phyloP scores from a whole-genome alignment of 2,797 vertebrate species.

The Neopelma chrysocephalum region DNA sequence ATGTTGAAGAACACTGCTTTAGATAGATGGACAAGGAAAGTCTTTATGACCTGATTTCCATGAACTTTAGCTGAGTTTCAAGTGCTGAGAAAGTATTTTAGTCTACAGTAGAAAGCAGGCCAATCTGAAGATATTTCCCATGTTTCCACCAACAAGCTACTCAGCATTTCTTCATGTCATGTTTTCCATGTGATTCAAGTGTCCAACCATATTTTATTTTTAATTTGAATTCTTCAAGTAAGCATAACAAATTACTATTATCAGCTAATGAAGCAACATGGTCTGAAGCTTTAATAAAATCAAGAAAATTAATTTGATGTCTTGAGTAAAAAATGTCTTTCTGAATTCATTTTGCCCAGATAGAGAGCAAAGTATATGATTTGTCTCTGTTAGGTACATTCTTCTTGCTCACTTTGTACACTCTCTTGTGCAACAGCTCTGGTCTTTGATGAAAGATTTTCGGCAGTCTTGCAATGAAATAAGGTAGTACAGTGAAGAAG shows the following conservation, averaged over 20 bases:
- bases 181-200: background rate
- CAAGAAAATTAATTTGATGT: background rate
- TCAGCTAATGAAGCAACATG: background rate
- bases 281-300: background rate
- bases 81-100: constrained; percentile 41
- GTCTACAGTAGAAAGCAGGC: background rate
- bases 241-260: background rate
- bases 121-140: background rate
- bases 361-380: background rate
- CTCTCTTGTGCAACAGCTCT: background rate
- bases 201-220: background rate
- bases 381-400: background rate
- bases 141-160: background rate
- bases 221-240: background rate
- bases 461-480: background rate
- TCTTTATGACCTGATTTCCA: constrained; percentile 51
- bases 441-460: background rate
- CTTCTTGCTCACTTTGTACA: background rate
- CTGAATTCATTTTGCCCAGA: background rate
- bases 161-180: background rate
- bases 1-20: constrained; percentile 42
- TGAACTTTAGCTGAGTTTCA: constrained; percentile 50
- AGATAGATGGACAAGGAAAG: constrained; percentile 51
- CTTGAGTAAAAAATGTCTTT: background rate
- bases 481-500: background rate